Conservation (phyloP, 2,113 vertebrate genomes). For the Cebus imitator region DNA sequence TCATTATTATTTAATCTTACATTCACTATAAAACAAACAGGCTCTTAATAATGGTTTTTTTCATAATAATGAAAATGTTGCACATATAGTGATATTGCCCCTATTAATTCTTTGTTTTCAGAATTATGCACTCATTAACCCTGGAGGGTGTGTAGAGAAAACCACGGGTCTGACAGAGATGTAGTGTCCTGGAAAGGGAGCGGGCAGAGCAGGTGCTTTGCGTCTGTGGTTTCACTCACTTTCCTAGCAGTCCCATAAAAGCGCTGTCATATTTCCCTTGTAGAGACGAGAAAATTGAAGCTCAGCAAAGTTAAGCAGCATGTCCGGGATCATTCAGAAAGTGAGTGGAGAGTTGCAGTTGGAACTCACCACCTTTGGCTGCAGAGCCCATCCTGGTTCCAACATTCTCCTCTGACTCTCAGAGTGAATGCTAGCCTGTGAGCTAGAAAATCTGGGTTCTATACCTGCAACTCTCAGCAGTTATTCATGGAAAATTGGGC, state of each 20-base stretch:
- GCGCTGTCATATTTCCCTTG: not conserved
- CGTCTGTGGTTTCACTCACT: rapidly evolving
- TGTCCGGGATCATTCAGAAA: not conserved
- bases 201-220: not conserved
- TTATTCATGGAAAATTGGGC: not conserved
- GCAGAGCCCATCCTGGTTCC: not conserved
- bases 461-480: not conserved
- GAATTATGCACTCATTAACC: not conserved
- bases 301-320: not conserved
- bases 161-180: not conserved
- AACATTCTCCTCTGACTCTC: not conserved
- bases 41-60: conserved; percentile 2
- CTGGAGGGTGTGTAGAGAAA: not conserved
- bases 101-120: not conserved
- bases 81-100: not conserved
- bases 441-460: not conserved
- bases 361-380: not conserved
- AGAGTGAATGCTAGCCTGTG: not conserved
- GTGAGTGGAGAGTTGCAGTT: not conserved
- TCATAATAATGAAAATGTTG: not conserved
- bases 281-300: not conserved
- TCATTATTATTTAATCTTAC: not conserved
- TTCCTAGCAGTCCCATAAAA: not conserved
- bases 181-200: not conserved
- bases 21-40: not conserved